These are phyloP conservation scores for Scartelaos histophorus DNA, from an alignment of 2,113 vertebrate genomes.

Conservation along the genomic window DNA sequence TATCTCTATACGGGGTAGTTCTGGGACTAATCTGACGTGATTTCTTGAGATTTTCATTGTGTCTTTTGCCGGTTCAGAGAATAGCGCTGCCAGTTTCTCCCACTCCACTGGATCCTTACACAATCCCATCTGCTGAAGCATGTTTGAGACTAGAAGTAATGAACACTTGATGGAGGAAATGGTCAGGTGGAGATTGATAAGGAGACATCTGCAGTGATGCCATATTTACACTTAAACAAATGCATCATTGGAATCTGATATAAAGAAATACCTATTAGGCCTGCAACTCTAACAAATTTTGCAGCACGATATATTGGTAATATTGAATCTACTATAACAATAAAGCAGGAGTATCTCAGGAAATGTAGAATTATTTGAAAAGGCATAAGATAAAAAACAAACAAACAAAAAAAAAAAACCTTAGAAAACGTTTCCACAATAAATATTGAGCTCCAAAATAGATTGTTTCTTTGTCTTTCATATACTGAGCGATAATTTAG, in stretches of 20 bases:
- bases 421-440: too few relatives aligned
- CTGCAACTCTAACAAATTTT: too few relatives aligned
- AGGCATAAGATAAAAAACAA: too few relatives aligned
- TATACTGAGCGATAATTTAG: too few relatives aligned
- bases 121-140: conserved; percentile 38
- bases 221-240: not conserved
- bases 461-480: too few relatives aligned
- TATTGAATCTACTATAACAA: too few relatives aligned
- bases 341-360: too few relatives aligned
- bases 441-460: too few relatives aligned
- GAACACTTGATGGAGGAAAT: not conserved
- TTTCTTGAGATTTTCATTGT: conserved; percentile 48
- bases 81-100: conserved; percentile 37
- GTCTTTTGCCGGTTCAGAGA: conserved; percentile 16
- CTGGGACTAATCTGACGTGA: conserved; percentile 42
- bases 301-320: too few relatives aligned
- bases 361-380: too few relatives aligned
- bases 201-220: not conserved
- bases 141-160: conserved; percentile 8
- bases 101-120: conserved; percentile 26
- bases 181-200: not conserved
- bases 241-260: not conserved
- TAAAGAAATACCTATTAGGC: too few relatives aligned
- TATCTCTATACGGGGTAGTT: conserved; percentile 32
- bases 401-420: too few relatives aligned